Conservation (phyloP, 2,888 invertebrate species). For the Nymphalis c-album region DNA sequence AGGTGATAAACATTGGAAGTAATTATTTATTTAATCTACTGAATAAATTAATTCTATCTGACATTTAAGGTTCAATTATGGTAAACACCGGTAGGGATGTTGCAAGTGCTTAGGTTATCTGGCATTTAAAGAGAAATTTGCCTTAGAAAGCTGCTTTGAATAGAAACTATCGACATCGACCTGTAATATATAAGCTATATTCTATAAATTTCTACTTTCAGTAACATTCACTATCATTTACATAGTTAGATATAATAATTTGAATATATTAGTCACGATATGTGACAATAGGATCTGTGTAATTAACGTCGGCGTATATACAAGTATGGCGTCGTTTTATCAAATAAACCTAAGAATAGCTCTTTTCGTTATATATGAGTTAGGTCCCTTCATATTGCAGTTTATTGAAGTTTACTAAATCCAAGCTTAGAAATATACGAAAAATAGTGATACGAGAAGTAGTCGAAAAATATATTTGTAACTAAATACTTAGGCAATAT, state of each 20-base stretch:
- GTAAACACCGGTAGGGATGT: slow-evolving; percentile 36
- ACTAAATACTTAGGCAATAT: too few relatives aligned
- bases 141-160: slow-evolving; percentile 73
- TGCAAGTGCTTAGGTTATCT: slow-evolving; percentile 41
- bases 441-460: too few relatives aligned
- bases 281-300: too few relatives aligned
- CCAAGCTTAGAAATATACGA: too few relatives aligned
- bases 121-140: slow-evolving; percentile 58
- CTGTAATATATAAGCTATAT: slow-evolving; percentile 60
- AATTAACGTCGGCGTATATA: too few relatives aligned
- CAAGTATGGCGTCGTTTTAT: too few relatives aligned
- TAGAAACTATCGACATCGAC: slow-evolving; percentile 69
- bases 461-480: too few relatives aligned
- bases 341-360: too few relatives aligned
- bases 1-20: slow-evolving; percentile 3
- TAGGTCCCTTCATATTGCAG: too few relatives aligned
- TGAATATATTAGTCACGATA: neutral
- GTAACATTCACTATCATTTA: slow-evolving; percentile 38
- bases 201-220: slow-evolving; percentile 64
- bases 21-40: slow-evolving; percentile 3
- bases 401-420: too few relatives aligned
- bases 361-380: too few relatives aligned
- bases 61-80: slow-evolving; percentile 15
- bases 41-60: slow-evolving; percentile 7
- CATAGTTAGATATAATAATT: slow-evolving; percentile 17